These are phyloP conservation scores for Leucophenga maculata DNA, from an alignment of 2,888 invertebrate species.

Conservation along the genomic window DNA sequence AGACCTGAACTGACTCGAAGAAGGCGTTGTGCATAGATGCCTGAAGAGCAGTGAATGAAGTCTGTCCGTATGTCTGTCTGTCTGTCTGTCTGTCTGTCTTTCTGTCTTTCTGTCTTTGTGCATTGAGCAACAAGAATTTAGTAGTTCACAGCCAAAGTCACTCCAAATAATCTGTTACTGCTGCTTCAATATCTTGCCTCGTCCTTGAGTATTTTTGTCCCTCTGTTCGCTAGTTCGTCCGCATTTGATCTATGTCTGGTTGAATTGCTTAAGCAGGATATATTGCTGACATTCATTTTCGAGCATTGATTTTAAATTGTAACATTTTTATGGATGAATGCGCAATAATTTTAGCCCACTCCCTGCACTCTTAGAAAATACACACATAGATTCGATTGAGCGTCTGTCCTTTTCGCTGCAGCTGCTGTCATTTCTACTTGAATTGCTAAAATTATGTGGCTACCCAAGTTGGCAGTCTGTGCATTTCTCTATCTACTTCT, in stretches of 20 bases:
- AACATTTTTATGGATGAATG: slow-evolving; percentile 22
- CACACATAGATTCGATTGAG: not conserved
- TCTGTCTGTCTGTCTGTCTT: too few species aligned
- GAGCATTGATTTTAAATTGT: slow-evolving; percentile 23
- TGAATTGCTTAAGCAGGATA: slow-evolving; percentile 3
- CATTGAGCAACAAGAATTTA: too few species aligned
- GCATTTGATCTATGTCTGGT: not conserved
- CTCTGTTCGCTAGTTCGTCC: not conserved
- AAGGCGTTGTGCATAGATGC: not conserved
- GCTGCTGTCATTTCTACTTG: slow-evolving; percentile 11
- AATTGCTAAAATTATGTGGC: slow-evolving; percentile 17
- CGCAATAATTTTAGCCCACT: slow-evolving; percentile 19
- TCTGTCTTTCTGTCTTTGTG: too few species aligned
- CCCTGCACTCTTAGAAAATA: not conserved
- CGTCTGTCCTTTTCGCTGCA: not conserved
- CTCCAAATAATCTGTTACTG: too few species aligned
- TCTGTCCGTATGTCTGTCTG: too few species aligned
- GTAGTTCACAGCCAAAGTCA: too few species aligned
- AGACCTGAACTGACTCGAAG: not conserved
- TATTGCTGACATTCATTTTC: slow-evolving; percentile 18
- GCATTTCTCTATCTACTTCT: not conserved
- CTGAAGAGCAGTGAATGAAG: too few species aligned
- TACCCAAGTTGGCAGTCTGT: not conserved
- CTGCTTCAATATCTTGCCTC: too few species aligned
- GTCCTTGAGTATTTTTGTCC: too few species aligned